Base-by-base conservation (phyloP, 1,140 invertebrate genomes). In the Danaus melanippus region DNA sequence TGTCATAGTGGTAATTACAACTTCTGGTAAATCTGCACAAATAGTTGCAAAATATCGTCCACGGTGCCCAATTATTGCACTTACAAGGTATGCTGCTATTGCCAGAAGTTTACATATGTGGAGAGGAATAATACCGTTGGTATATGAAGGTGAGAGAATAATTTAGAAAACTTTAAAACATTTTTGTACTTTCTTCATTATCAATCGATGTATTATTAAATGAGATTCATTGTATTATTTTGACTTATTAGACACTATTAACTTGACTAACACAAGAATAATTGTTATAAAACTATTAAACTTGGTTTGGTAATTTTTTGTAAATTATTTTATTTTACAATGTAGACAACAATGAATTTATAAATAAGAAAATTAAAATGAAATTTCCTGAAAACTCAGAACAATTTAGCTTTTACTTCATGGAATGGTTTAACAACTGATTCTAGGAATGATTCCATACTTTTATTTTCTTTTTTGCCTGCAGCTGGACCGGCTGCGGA, bases 1-100 rank as follows among this genome's bases (percentile, higher is more conserved):
- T 5, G 94, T 94, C 1, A 97, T 97, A 54, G 91, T 97, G 45
- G 91, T 95, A 17, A 89, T 96, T 10, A 97, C 96, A 21, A 95
- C 94, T 0, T 93, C 93, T 2, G 96, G 96, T 49, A 89, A 90
- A 53, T 92, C 93, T 1, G 93, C 94, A 1, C 90, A 92, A 69
- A 73, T 94, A 39, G 88, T 96, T 42, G 91, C 95, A 1, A 94
- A 93, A 60, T 97, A 94, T 78, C 87, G 92, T 55, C 95, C 96
- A 3, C 86, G 93, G 46, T 96, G 95, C 76, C 95, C 96, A 0
- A 93, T 97, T 44, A 89, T 97, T 56, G 92, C 93, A 7, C 89
- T 97, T 7, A 96, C 95, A 0, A 86, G 95, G 63, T 90, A 92
- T 62, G 54, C 62, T 2, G 49, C 53, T 8, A 63, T 69, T 12